Evolutionary conservation across 1,140 invertebrate genomes (phyloP), one percentile per base, ranked within the genome.

Genomic region (Hylaeus volcanicus): DNA sequence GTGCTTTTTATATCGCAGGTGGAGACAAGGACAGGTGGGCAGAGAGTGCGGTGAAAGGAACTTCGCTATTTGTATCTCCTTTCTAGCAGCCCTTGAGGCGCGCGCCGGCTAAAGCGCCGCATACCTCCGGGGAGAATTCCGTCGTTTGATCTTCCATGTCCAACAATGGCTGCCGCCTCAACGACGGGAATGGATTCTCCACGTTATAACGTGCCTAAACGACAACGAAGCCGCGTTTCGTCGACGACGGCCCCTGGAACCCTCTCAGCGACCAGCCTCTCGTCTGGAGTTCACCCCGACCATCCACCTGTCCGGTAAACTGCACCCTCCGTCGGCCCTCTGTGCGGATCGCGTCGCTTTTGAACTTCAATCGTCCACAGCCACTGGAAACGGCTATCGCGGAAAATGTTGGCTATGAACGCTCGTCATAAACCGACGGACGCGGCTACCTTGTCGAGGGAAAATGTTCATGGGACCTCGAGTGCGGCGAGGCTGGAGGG

Each of bases 91-190:
- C 77, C 83, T 58, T 43, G 56, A 48, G 51, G 56, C 39, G 56
- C 65, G 68, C 55, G 51, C 26, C 68, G 45, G 75, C 68, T 73
- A 73, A 86, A 86, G 77, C 71, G 61, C 66, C 74, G 84, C 85
- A 78, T 84, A 75, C 86, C 85, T 86, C 82, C 71, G 66, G 82
- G 78, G 85, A 66, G 78, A 87, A 87, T 86, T 86, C 86, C 78
- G 63, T 65, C 86, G 86, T 87, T 87, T 87, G 86, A 87, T 87
- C 85, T 87, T 81, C 79, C 85, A 37, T 83, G 85, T 86, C 78
- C 74, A 58, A 74, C 77, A 73, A 86, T 86, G 73, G 84, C 71
- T 71, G 65, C 78, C 63, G 79, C 60, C 53, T 43, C 43, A n/a
- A 60, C 58, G 61, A 70, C 65, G 58, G 61, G 76, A 61, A 43